Percentiles rank a stretch among this genome's conserved stretches.
Conservation (phyloP, 2,797 vertebrate species). For the Sebastes alutus region DNA sequence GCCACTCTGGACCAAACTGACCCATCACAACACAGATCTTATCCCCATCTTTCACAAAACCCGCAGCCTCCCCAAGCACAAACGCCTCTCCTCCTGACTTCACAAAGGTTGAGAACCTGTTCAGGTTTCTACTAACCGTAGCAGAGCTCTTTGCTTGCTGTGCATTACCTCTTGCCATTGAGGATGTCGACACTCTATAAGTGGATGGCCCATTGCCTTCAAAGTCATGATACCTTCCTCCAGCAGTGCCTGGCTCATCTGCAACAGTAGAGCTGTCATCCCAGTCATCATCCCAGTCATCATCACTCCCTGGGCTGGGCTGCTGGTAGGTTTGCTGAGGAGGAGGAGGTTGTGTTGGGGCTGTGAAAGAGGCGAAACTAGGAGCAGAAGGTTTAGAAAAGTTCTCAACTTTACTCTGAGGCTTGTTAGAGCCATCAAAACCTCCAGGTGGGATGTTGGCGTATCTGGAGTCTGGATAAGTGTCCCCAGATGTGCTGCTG, state of each 20-base stretch:
- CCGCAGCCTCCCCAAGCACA: constrained; percentile 91
- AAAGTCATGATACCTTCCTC: constrained; percentile 80
- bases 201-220: constrained; percentile 87
- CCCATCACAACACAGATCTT: constrained; percentile 94
- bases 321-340: constrained; percentile 75
- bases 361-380: constrained; percentile 54
- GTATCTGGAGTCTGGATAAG: constrained; percentile 76
- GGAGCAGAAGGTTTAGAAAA: constrained; percentile 68
- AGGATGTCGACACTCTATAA: constrained; percentile 88
- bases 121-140: constrained; percentile 93
- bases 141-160: constrained; percentile 90
- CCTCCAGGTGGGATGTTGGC: constrained; percentile 83
- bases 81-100: constrained; percentile 97
- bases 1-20: constrained; percentile 92
- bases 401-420: constrained; percentile 67
- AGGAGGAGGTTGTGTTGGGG: constrained; percentile 57
- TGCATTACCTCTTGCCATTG: constrained; percentile 70
- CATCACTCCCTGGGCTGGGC: constrained; percentile 88
- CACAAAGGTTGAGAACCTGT: constrained; percentile 96
- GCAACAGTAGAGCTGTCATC: constrained; percentile 95
- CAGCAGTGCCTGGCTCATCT: constrained; percentile 87
- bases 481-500: constrained; percentile 71
- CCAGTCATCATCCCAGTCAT: constrained; percentile 98
- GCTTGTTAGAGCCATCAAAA: constrained; percentile 71
- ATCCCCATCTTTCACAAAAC: constrained; percentile 95